Percentiles rank a stretch among this genome's conserved stretches.
phyloP scores from a whole-genome alignment of 1,140 invertebrate genomes.

The Chionoecetes opilio region DNA sequence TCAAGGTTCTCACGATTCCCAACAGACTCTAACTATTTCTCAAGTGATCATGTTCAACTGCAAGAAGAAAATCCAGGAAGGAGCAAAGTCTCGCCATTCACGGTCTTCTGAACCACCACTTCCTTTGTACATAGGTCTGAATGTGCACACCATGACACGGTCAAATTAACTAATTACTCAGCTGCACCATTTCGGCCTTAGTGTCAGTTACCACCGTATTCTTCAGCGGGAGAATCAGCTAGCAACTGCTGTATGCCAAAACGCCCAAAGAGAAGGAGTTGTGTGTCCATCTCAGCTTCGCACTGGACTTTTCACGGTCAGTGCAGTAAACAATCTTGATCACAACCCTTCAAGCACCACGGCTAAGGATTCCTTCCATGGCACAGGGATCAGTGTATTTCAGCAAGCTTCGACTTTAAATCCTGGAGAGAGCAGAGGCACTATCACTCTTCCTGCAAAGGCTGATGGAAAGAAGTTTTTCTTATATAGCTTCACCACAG shows the following conservation, averaged over 20 bases:
- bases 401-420: neutral
- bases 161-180: neutral
- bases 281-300: no score
- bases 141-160: neutral
- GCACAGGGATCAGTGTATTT: conserved; percentile 49
- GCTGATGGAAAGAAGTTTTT: neutral
- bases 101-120: neutral
- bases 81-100: neutral
- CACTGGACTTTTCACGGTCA: conserved; percentile 32
- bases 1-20: neutral
- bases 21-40: neutral
- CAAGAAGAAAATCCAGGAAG: neutral
- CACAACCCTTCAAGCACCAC: conserved; percentile 59
- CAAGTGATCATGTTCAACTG: conserved; percentile 16
- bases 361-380: conserved; percentile 50
- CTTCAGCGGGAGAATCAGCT: conserved; percentile 4
- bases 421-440: conserved; percentile 34
- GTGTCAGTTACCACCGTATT: conserved; percentile 21
- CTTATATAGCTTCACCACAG: conserved; percentile 33
- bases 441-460: conserved; percentile 44
- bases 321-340: conserved; percentile 57
- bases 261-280: neutral
- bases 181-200: neutral
- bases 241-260: neutral
- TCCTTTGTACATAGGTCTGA: conserved; percentile 5